A percentile compares a stretch with the other conserved stretches of the same genome.
These are phyloP conservation scores for Tetrax tetrax DNA, from an alignment of 2,113 vertebrate species.

Conservation along the genomic window DNA sequence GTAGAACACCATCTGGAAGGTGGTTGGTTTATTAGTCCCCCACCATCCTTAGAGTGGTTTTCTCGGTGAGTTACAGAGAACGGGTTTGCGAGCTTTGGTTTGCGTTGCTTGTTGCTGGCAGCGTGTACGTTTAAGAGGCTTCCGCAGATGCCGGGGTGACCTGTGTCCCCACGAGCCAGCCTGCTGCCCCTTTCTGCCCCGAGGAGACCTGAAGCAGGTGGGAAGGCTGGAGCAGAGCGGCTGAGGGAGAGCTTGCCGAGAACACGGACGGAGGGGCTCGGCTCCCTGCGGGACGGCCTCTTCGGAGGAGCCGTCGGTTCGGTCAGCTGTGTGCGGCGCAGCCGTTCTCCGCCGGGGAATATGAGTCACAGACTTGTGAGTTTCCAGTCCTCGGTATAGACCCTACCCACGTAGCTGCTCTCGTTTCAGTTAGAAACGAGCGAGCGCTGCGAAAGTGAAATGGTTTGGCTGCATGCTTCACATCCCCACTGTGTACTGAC, in stretches of 20 bases:
- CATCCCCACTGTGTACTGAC: background rate
- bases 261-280: rapidly evolving
- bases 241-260: rapidly evolving
- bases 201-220: background rate
- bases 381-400: conserved; percentile 37
- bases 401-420: background rate
- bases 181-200: background rate
- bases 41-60: background rate
- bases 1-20: background rate
- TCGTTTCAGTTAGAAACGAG: background rate
- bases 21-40: background rate
- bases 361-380: conserved; percentile 49
- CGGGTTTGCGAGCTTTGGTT: rapidly evolving
- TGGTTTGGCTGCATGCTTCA: background rate
- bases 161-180: too few relatives aligned
- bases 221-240: background rate
- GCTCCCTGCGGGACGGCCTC: background rate
- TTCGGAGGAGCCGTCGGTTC: background rate
- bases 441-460: background rate
- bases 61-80: background rate
- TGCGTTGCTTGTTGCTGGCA: background rate
- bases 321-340: background rate
- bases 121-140: background rate
- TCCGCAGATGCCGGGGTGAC: background rate
- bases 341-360: background rate